Conservation (phyloP, 1,140 invertebrate species). For the Antheraea mylitta region DNA sequence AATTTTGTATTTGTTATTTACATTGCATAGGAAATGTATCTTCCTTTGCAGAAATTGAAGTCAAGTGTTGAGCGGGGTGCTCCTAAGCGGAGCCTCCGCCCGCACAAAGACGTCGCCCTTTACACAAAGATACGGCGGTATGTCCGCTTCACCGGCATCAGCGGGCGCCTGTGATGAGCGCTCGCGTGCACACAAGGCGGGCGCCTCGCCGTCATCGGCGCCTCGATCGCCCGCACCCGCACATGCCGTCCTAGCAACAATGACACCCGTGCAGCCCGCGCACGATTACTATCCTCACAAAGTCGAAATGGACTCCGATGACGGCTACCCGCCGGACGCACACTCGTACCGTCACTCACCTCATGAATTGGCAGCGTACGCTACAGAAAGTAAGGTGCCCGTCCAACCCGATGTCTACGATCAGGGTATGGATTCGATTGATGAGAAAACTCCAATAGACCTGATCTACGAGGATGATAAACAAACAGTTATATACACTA, state of each 20-base stretch:
- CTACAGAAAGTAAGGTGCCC: constrained; percentile 74
- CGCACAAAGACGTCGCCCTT: constrained; percentile 48
- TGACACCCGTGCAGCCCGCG: constrained; percentile 81
- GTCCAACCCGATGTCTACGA: constrained; percentile 78
- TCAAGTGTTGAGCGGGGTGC: constrained; percentile 62
- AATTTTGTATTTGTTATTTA: constrained; percentile 9
- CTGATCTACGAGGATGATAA: constrained; percentile 90
- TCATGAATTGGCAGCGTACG: constrained; percentile 79
- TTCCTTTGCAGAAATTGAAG: constrained; percentile 54
- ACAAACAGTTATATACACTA: constrained; percentile 89
- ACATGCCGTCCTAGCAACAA: constrained; percentile 86
- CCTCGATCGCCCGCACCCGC: constrained; percentile 80
- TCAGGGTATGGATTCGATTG: constrained; percentile 81
- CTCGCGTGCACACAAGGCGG: constrained; percentile 50
- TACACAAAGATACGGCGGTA: constrained; percentile 42
- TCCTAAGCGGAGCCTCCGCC: constrained; percentile 55
- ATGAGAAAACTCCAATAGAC: constrained; percentile 86
- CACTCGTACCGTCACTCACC: constrained; percentile 78
- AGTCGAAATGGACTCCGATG: constrained; percentile 76
- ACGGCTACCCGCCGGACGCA: constrained; percentile 74
- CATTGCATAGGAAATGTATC: constrained; percentile 15
- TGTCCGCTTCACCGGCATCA: constrained; percentile 62
- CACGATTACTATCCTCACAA: constrained; percentile 81
- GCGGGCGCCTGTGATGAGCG: constrained; percentile 49
- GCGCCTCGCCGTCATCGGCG: constrained; percentile 50